Conservation (phyloP, 2,797 vertebrate genomes). For the Mormyrops boulengeri region DNA sequence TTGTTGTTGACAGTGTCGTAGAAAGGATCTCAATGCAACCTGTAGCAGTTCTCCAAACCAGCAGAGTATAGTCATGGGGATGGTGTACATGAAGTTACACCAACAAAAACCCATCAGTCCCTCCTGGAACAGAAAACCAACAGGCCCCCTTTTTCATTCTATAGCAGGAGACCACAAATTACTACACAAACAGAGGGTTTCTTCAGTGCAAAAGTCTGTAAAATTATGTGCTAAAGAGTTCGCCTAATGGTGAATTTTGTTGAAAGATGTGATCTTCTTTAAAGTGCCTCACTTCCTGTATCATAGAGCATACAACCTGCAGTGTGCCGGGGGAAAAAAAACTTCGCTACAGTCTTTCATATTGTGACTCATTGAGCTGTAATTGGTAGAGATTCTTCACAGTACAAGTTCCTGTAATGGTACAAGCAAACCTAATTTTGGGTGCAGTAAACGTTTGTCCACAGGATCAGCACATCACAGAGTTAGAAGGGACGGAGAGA, state of each 20-base stretch:
- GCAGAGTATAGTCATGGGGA: not conserved
- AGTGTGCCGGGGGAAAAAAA: not conserved
- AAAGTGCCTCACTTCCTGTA: not conserved
- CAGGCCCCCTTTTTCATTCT: not conserved
- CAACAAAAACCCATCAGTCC: not conserved
- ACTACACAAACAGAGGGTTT: not conserved
- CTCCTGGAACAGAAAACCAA: not conserved
- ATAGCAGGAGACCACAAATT: not conserved
- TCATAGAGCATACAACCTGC: not conserved
- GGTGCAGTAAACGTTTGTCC: not conserved
- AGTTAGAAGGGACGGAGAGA: not conserved
- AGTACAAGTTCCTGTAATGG: not conserved
- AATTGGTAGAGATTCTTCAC: not conserved
- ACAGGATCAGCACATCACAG: not conserved
- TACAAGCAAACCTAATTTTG: not conserved
- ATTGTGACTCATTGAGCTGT: not conserved
- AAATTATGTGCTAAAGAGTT: not conserved
- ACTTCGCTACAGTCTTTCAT: not conserved
- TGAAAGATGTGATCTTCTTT: not conserved
- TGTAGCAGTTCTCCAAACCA: not conserved
- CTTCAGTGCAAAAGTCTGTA: slow-evolving; percentile 9
- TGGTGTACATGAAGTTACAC: not conserved
- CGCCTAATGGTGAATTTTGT: not conserved
- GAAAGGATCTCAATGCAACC: not conserved
- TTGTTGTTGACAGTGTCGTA: not conserved